Evolutionary conservation across 64 coral and sea anemone species (phyloP).

Genomic region (Montipora foliosa): DNA sequence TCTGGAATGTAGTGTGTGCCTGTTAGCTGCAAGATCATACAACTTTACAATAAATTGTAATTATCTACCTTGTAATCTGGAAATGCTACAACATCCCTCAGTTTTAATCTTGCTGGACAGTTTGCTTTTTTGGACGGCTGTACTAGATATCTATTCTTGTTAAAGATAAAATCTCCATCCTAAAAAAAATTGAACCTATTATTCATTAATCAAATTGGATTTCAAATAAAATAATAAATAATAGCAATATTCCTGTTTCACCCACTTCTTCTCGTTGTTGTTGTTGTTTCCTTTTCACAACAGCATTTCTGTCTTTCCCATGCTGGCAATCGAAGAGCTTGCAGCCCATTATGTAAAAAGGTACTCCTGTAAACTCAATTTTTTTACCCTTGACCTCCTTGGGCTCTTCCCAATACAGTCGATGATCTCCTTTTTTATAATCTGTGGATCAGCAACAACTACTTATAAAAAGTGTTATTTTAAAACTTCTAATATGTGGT

Average conservation of each 20-base stretch:
- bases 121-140: no score
- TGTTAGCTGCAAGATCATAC: no score
- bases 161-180: no score
- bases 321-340: conserved; percentile 64
- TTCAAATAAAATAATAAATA: no score
- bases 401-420: conserved; percentile 60
- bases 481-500: neutral
- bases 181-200: no score
- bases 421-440: conserved; percentile 44
- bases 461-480: neutral
- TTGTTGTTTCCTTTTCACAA: conserved; percentile 48
- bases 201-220: no score
- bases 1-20: no score
- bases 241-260: neutral
- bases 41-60: no score
- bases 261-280: conserved; percentile 38
- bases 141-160: no score
- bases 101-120: no score
- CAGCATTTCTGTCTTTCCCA: conserved; percentile 74
- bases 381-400: conserved; percentile 36
- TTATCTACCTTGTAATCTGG: no score
- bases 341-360: conserved; percentile 57
- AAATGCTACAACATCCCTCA: no score
- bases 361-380: conserved; percentile 44
- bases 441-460: neutral